Percentiles rank a stretch among this genome's conserved stretches.
Evolutionary conservation across 2,797 vertebrate species (phyloP).

Genomic region (Poeciliopsis presidionis): DNA sequence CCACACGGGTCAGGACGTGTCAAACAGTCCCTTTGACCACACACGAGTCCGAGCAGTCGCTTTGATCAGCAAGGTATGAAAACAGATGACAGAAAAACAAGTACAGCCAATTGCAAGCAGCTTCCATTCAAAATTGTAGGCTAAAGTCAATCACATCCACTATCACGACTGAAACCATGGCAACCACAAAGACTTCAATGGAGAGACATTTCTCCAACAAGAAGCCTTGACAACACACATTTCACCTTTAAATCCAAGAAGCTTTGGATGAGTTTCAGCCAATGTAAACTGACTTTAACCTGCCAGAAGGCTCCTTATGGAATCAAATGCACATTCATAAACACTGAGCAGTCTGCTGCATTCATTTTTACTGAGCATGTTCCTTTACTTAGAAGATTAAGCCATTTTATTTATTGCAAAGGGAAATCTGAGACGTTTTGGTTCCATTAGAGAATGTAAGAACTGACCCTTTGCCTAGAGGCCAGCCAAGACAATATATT

Average conservation of each 20-base stretch:
- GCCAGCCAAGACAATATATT: background rate
- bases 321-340: background rate
- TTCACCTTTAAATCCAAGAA: constrained; percentile 38
- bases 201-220: constrained; percentile 52
- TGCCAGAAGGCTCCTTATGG: background rate
- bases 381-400: background rate
- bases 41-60: constrained; percentile 1
- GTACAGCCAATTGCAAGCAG: constrained; percentile 15
- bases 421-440: background rate
- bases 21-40: constrained; percentile 14
- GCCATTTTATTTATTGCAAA: background rate
- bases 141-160: constrained; percentile 14
- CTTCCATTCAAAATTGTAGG: constrained; percentile 32
- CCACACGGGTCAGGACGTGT: constrained; percentile 38
- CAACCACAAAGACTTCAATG: constrained; percentile 53
- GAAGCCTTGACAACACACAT: constrained; percentile 51
- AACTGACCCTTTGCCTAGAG: constrained; percentile 6
- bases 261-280: constrained; percentile 24
- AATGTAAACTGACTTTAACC: background rate
- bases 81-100: background rate
- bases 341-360: background rate
- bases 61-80: constrained; percentile 5
- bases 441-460: constrained; percentile 3
- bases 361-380: background rate
- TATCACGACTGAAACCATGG: constrained; percentile 59